Evolutionary conservation across 1,140 invertebrate genomes (phyloP), one percentile per base, ranked within the genome.

Genomic region (Drosophila seguyi): DNA sequence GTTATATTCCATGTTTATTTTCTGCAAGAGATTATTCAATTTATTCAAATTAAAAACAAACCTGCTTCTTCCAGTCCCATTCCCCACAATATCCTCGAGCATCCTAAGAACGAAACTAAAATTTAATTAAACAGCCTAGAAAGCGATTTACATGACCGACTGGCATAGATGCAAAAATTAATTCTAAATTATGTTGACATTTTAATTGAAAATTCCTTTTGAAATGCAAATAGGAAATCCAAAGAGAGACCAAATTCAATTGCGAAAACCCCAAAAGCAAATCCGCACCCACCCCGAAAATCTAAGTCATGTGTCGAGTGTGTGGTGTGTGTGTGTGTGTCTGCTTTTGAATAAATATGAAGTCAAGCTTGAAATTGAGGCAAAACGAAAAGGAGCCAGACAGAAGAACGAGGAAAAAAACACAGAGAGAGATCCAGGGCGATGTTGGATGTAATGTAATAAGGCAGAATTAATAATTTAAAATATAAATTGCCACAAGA

Each of bases 401-500:
- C 27, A 31, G 5, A n/a, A n/a, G 48, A 31, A 31, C 10, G 5
- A n/a, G 11, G 1, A 18, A 18, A 48, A 34, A 53, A 16, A 55
- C 4, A 29, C 8, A 18, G 27, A 29, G 27, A 6, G n/a, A 34
- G 16, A 22, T 3, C 29, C 48, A n/a, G 20, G 20, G 27, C 60
- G n/a, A 44, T 75, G 73, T 44, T 52, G 53, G 59, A 42, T 77
- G 65, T 87, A 84, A 88, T 75, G 80, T 81, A 90, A 90, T 79
- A 90, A 81, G 81, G 72, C 66, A 69, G 81, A 81, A 90, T 90
- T 85, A 90, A 90, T 90, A 90, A 81, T 90, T 90, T 81, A 90
- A 90, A 90, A 90, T 90, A 90, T 85, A 90, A 90, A 90, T 90
- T 90, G 85, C 85, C 71, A 75, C 59, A 84, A 90, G 80, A 83